Percentiles rank a stretch among this genome's conserved stretches.
Evolutionary conservation across 2,888 invertebrate genomes (phyloP).

Genomic region (Cataglyphis albicans): DNA sequence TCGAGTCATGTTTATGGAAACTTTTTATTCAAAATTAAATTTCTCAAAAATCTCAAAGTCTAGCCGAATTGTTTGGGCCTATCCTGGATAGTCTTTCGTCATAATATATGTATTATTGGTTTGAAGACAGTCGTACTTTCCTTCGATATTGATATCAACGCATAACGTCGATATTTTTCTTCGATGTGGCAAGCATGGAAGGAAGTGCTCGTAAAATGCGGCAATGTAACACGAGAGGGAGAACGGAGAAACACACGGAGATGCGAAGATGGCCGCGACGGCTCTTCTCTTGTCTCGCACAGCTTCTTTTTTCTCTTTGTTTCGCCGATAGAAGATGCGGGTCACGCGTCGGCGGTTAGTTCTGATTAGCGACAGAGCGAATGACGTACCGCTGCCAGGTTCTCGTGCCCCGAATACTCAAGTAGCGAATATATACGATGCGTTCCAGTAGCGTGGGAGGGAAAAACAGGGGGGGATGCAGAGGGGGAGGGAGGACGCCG

Average conservation of each 20-base stretch:
- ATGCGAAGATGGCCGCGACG: slow-evolving; percentile 80
- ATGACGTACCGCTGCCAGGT: slow-evolving; percentile 85
- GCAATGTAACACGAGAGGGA: slow-evolving; percentile 16
- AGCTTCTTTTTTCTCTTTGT: slow-evolving; percentile 69
- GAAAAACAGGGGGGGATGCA: too few species aligned
- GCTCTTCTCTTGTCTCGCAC: slow-evolving; percentile 43
- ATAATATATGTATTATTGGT: slow-evolving; percentile 17
- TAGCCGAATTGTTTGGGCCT: too few species aligned
- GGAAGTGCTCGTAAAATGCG: slow-evolving; percentile 44
- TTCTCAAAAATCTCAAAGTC: too few species aligned
- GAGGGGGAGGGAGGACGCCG: background rate
- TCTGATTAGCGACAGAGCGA: slow-evolving; percentile 86
- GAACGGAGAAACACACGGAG: slow-evolving; percentile 41
- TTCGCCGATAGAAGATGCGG: slow-evolving; percentile 76
- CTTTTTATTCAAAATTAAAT: too few species aligned
- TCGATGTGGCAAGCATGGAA: slow-evolving; percentile 33
- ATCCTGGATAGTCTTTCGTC: background rate
- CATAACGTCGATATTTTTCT: slow-evolving; percentile 7
- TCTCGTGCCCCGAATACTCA: slow-evolving; percentile 84
- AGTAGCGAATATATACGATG: slow-evolving; percentile 60
- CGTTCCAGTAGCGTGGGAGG: background rate
- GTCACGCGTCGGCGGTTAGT: slow-evolving; percentile 85
- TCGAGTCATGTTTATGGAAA: too few species aligned
- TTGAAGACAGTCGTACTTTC: slow-evolving; percentile 14
- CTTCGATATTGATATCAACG: slow-evolving; percentile 34